Evolutionary conservation across 2,113 vertebrate genomes (phyloP).

Genomic region (Anser cygnoides): DNA sequence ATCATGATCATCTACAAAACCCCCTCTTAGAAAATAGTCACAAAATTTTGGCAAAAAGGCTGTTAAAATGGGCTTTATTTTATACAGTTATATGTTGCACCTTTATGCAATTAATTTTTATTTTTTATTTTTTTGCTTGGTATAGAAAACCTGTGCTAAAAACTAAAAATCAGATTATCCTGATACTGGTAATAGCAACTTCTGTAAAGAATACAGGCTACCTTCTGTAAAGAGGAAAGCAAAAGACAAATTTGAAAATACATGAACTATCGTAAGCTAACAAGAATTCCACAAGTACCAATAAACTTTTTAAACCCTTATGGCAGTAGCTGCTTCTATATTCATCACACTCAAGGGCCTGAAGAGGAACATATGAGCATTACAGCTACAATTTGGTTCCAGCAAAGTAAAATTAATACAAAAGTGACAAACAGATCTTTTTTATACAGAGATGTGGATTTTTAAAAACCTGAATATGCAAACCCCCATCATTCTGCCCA

Average conservation of each 20-base stretch:
- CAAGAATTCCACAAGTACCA: background rate
- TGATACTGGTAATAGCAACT: background rate
- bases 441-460: background rate
- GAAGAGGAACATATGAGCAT: background rate
- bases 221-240: conserved; percentile 6
- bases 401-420: background rate
- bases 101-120: background rate
- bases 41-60: background rate
- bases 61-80: background rate
- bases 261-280: background rate
- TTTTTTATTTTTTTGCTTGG: background rate
- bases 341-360: conserved; percentile 52
- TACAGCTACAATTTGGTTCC: conserved; percentile 22
- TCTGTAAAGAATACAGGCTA: background rate
- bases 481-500: background rate
- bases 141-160: background rate
- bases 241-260: conserved; percentile 45
- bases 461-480: background rate
- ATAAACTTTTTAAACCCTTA: conserved; percentile 44
- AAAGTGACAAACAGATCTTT: background rate
- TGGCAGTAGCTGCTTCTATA: conserved; percentile 50
- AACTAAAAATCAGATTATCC: background rate
- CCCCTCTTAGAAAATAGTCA: background rate
- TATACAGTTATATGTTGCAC: background rate
- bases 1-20: background rate